Evolutionary conservation across 2,113 vertebrate species (phyloP), one percentile per base, ranked within the genome.

Genomic region (Pipa parva): DNA sequence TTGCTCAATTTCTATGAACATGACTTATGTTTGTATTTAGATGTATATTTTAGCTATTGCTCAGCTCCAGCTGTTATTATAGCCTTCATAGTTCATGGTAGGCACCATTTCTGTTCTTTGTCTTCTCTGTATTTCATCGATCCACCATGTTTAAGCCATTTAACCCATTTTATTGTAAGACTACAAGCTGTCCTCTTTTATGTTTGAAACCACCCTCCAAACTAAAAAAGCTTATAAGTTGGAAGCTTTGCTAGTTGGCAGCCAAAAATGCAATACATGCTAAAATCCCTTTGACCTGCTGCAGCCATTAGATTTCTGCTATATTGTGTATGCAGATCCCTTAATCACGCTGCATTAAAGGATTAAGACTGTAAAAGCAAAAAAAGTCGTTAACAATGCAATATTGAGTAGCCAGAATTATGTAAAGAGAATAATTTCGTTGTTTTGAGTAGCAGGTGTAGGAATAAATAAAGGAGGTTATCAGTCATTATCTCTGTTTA

Each of bases 381-480:
- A 20, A 4, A 72, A 42, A 13, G 48, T 51, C 71, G 76, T 66
- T 51, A 46, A 1, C 10, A 62, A 17, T 25, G 61, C 37, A 58
- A 36, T 73, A 66, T 67, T 46, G 46, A 59, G 59, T 58, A 72
- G 33, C 61, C 17, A 5, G 24, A 63, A 59, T 69, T 71, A 72
- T 77, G 65, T 60, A 57, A 46, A 21, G 26, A 13, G 55, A 72
- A 50, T 66, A n/a, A 6, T 24, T 69, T 73, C 59, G 51, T 74
- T 80, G 58, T 77, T 75, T 71, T 26, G 52, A 80, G 73, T 75
- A 62, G 45, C 71, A 61, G 50, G 15, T 60, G 29, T 22, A 2
- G 64, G 75, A 75, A 39, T 39, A 71, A 48, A 68, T 74, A 68
- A 2, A 4, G 18, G 8, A 60, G 1, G 63, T 37, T 68, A 15